These are phyloP conservation scores for Trimorus sp. DNA, from an alignment of 2,888 invertebrate species.

Conservation along the genomic window DNA sequence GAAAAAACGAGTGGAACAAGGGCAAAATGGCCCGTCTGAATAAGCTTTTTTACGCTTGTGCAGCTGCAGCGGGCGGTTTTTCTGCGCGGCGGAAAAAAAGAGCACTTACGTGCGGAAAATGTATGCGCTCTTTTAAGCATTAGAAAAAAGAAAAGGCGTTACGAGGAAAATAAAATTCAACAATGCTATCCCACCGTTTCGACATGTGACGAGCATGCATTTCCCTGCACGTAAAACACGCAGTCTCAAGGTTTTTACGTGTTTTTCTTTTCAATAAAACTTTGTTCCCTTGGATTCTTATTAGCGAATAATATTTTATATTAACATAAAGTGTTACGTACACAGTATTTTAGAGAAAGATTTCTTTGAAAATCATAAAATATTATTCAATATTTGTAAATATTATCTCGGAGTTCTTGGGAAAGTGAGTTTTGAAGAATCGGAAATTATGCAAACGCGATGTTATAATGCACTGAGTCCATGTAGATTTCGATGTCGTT, in stretches of 20 bases:
- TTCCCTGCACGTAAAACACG: slow-evolving; percentile 1
- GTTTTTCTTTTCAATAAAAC: neutral
- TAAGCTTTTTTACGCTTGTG: slow-evolving; percentile 37
- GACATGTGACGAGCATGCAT: slow-evolving; percentile 13
- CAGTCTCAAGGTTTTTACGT: neutral
- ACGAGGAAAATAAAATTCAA: slow-evolving; percentile 31
- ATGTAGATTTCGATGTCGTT: too few species aligned
- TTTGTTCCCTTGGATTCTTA: too few species aligned
- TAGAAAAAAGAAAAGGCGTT: slow-evolving; percentile 20
- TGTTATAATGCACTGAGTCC: too few species aligned
- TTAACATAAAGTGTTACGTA: too few species aligned
- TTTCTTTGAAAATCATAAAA: too few species aligned
- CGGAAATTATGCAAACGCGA: too few species aligned
- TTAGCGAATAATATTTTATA: too few species aligned
- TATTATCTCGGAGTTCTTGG: too few species aligned
- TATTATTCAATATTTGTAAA: too few species aligned
- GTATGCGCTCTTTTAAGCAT: neutral
- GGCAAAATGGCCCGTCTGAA: slow-evolving; percentile 18
- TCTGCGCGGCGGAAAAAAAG: slow-evolving; percentile 12
- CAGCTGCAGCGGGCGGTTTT: slow-evolving; percentile 1
- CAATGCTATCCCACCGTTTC: slow-evolving; percentile 19
- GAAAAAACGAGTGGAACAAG: neutral
- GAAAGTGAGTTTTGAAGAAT: too few species aligned
- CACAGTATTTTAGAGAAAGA: too few species aligned
- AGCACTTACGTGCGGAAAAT: slow-evolving; percentile 25